Conservation (phyloP, 2,797 vertebrate genomes). For the Dromococcyx pavoninus region DNA sequence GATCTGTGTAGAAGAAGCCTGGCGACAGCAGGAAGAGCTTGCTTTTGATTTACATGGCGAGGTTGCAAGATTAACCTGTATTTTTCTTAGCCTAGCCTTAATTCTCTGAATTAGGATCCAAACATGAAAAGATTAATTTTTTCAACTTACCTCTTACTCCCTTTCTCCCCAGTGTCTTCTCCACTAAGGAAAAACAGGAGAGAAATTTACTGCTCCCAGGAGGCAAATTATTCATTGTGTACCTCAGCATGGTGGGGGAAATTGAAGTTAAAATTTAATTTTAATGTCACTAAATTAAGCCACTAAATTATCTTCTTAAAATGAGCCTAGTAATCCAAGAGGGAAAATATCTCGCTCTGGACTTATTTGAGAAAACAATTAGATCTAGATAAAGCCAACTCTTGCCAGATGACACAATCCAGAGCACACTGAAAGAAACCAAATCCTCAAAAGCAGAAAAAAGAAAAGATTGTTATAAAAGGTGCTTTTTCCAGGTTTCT, state of each 20-base stretch:
- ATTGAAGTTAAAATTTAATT: slow-evolving; percentile 44
- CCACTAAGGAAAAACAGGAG: background rate
- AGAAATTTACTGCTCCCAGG: background rate
- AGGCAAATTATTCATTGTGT: background rate
- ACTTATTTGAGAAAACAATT: slow-evolving; percentile 60
- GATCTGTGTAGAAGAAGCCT: background rate
- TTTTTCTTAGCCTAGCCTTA: background rate
- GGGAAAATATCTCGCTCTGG: slow-evolving; percentile 48
- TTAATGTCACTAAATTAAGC: slow-evolving; percentile 37
- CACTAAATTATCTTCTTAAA: slow-evolving; percentile 44
- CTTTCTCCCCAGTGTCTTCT: background rate
- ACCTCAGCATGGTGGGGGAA: background rate
- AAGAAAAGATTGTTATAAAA: background rate
- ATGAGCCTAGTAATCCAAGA: slow-evolving; percentile 36
- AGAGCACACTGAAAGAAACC: slow-evolving; percentile 40
- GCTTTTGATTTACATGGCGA: background rate
- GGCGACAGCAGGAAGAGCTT: background rate
- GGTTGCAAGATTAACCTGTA: background rate
- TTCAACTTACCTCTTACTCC: background rate
- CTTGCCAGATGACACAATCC: slow-evolving; percentile 31
- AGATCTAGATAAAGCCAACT: slow-evolving; percentile 27
- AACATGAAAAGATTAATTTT: background rate
- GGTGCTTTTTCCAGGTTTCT: background rate
- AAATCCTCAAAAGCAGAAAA: slow-evolving; percentile 14
- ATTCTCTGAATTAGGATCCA: background rate